Evolutionary conservation across 2,797 vertebrate genomes (phyloP).

Genomic region (Percopsis omiscomaycus): DNA sequence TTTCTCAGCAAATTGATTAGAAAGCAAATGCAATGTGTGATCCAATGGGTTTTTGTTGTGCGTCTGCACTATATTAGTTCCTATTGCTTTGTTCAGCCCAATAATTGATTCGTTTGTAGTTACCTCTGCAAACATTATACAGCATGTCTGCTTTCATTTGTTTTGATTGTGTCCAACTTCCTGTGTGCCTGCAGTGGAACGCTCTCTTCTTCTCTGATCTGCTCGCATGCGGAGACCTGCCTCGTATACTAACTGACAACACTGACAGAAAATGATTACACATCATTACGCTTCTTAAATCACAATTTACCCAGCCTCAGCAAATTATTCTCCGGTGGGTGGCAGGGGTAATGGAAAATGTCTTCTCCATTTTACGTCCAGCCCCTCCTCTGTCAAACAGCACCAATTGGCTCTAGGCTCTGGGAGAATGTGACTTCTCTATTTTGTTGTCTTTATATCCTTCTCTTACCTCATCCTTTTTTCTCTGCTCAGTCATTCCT

Average conservation of each 20-base stretch:
- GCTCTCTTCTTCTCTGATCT: constrained; percentile 28
- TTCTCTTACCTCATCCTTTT: not conserved
- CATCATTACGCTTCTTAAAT: constrained; percentile 87
- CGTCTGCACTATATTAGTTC: constrained; percentile 25
- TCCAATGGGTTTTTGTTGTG: constrained; percentile 17
- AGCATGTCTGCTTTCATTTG: constrained; percentile 49
- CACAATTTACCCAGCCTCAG: constrained; percentile 84
- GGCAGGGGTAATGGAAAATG: constrained; percentile 85
- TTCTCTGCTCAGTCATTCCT: not conserved
- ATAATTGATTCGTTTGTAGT: constrained; percentile 56
- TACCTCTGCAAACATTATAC: constrained; percentile 38
- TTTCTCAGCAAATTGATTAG: constrained; percentile 61
- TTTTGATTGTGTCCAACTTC: constrained; percentile 50
- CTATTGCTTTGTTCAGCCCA: constrained; percentile 32
- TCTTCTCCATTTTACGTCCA: constrained; percentile 80
- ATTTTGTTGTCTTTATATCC: not conserved
- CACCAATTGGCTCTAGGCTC: constrained; percentile 52
- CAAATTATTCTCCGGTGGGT: constrained; percentile 80
- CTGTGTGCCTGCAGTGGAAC: constrained; percentile 9
- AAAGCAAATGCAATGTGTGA: constrained; percentile 68
- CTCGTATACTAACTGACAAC: constrained; percentile 75
- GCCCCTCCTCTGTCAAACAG: constrained; percentile 69
- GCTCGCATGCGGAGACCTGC: constrained; percentile 36
- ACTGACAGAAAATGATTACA: constrained; percentile 87
- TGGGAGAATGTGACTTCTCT: constrained; percentile 2